These are phyloP conservation scores for Physocephala rufipes DNA, from an alignment of 2,888 invertebrate genomes.

Conservation along the genomic window DNA sequence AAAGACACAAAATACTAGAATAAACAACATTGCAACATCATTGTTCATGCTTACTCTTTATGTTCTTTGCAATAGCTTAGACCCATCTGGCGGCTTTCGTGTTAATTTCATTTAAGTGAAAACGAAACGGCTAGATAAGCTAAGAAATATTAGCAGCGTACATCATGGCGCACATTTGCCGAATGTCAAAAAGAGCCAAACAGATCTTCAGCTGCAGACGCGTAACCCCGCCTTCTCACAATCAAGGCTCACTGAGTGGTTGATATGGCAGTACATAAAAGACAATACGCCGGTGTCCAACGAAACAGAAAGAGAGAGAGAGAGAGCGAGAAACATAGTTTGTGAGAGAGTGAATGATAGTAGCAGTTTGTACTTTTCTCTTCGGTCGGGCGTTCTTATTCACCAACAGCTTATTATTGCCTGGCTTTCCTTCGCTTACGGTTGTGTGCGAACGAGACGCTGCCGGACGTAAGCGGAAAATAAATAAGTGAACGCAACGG, in stretches of 20 bases:
- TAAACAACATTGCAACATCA: too few species aligned
- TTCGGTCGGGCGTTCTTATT: conserved; percentile 31
- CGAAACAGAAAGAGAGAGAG: too few species aligned
- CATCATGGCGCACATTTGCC: not conserved
- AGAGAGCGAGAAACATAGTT: too few species aligned
- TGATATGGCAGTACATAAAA: conserved; percentile 26
- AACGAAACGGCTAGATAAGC: not conserved
- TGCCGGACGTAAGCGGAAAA: conserved; percentile 45
- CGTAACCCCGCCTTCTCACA: conserved; percentile 10
- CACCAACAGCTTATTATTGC: conserved; percentile 61
- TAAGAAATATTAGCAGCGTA: not conserved
- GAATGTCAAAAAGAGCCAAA: conserved; percentile 1
- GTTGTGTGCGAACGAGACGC: conserved; percentile 36
- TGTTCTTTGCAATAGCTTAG: not conserved
- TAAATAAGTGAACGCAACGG: conserved; percentile 37
- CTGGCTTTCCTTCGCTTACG: conserved; percentile 46
- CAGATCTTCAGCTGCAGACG: not conserved
- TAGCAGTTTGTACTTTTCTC: conserved; percentile 10
- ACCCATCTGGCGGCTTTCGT: not conserved
- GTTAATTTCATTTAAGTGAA: not conserved
- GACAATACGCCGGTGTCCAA: not conserved
- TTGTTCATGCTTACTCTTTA: not conserved
- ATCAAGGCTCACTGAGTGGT: conserved; percentile 12
- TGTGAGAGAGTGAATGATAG: conserved; percentile 16
- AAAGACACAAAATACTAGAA: too few species aligned